Conservation (phyloP, 2,113 vertebrate genomes). For the Brachionichthys hirsutus region DNA sequence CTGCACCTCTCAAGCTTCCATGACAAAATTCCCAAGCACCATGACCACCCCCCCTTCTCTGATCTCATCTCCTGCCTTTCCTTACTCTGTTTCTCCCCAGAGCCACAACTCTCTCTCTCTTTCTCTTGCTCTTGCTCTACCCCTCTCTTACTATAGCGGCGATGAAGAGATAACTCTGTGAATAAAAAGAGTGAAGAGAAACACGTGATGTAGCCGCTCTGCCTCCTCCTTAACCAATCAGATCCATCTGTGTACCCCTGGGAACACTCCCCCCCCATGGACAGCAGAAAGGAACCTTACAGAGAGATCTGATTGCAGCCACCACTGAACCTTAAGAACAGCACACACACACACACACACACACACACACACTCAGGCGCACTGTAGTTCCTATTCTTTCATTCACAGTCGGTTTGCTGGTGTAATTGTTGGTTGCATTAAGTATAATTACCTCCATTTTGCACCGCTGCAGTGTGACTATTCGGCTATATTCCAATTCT, state of each 20-base stretch:
- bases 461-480: conserved; percentile 17
- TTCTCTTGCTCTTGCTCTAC: not conserved
- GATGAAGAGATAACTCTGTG: conserved; percentile 42
- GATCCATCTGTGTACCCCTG: not conserved
- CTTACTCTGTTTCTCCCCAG: conserved; percentile 26
- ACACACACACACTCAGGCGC: conserved; percentile 14
- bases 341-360: conserved; percentile 33
- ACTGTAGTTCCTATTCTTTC: conserved; percentile 29
- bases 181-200: conserved; percentile 15
- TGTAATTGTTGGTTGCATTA: conserved; percentile 34
- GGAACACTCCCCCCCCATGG: conserved; percentile 45
- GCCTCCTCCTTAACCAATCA: conserved; percentile 47
- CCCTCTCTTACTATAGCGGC: conserved; percentile 24
- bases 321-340: conserved; percentile 24
- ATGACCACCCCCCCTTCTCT: conserved; percentile 17
- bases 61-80: conserved; percentile 38
- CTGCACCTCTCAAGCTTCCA: conserved; percentile 10
- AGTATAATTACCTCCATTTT: conserved; percentile 34
- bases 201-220: conserved; percentile 2
- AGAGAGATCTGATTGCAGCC: conserved; percentile 42
- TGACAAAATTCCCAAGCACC: conserved; percentile 26
- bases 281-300: conserved; percentile 40
- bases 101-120: conserved; percentile 1
- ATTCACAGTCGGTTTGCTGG: conserved; percentile 15
- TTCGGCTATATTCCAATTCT: conserved; percentile 14